These are phyloP conservation scores for Batillaria attramentaria DNA, from an alignment of 1,140 invertebrate genomes.

Conservation along the genomic window DNA sequence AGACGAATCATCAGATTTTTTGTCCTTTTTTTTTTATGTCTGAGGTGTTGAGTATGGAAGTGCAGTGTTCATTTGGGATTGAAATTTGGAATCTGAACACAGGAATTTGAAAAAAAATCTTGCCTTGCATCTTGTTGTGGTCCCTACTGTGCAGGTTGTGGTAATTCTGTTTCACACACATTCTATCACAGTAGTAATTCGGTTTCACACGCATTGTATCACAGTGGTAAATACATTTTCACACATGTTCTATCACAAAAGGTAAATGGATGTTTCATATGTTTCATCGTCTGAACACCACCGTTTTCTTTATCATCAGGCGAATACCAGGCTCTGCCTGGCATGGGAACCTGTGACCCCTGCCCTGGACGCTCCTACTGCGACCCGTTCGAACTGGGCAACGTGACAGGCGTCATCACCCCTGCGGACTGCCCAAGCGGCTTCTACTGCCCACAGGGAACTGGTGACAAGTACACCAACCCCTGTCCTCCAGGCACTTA, in stretches of 20 bases:
- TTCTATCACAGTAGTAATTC: too few relatives aligned
- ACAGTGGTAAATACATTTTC: too few relatives aligned
- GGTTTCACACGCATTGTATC: too few relatives aligned
- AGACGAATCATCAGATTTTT: conserved; percentile 27
- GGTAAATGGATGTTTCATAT: too few relatives aligned
- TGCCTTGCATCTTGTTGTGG: not conserved
- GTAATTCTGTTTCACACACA: too few relatives aligned
- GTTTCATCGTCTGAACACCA: too few relatives aligned
- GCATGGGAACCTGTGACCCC: conserved; percentile 48
- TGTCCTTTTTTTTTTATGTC: conserved; percentile 7
- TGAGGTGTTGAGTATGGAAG: too few relatives aligned
- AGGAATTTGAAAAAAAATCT: not conserved
- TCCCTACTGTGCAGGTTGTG: too few relatives aligned
- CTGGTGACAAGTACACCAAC: conserved; percentile 53
- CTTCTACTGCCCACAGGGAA: conserved; percentile 61
- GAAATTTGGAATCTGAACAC: not conserved
- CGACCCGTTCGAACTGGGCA: conserved; percentile 62
- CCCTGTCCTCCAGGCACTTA: conserved; percentile 65
- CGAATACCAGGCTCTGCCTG: conserved; percentile 48
- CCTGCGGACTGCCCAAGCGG: conserved; percentile 59
- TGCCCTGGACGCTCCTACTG: conserved; percentile 62
- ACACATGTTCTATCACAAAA: too few relatives aligned
- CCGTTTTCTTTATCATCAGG: conserved; percentile 53
- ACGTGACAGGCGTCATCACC: conserved; percentile 61
- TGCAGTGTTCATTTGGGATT: too few relatives aligned